phyloP scores from a whole-genome alignment of 1,140 invertebrate genomes.

The Scaptodrosophila lebanonensis region DNA sequence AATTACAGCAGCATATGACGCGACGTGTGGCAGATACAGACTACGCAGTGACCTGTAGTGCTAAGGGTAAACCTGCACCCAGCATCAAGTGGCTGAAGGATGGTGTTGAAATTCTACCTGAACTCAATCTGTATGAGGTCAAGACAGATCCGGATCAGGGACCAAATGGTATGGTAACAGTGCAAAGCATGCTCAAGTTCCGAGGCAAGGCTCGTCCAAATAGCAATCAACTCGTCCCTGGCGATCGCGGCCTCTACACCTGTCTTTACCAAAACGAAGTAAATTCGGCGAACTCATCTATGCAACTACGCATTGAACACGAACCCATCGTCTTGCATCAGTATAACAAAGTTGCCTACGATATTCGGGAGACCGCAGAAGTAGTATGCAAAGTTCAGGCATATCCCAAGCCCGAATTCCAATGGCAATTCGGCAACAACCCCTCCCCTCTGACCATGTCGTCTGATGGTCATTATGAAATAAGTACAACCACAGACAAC shows the following conservation, averaged over 20 bases:
- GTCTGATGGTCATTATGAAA: slow-evolving; percentile 91
- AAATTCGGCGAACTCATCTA: slow-evolving; percentile 88
- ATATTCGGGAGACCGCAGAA: slow-evolving; percentile 88
- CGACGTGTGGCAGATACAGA: slow-evolving; percentile 88
- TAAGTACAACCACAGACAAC: slow-evolving; percentile 86
- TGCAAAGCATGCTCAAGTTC: slow-evolving; percentile 90
- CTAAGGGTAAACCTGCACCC: slow-evolving; percentile 91
- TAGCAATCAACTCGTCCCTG: slow-evolving; percentile 86
- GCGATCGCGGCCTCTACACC: slow-evolving; percentile 90
- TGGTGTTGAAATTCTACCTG: slow-evolving; percentile 85
- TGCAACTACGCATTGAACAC: slow-evolving; percentile 94
- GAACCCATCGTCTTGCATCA: slow-evolving; percentile 90
- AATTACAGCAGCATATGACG: slow-evolving; percentile 89
- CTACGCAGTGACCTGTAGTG: slow-evolving; percentile 88
- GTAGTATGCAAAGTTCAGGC: slow-evolving; percentile 93
- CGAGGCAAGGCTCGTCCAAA: slow-evolving; percentile 85
- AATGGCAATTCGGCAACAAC: slow-evolving; percentile 90
- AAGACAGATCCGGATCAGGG: slow-evolving; percentile 86
- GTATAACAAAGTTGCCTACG: slow-evolving; percentile 92
- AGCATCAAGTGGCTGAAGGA: slow-evolving; percentile 92
- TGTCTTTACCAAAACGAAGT: slow-evolving; percentile 94
- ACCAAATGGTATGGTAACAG: slow-evolving; percentile 86
- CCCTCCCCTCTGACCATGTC: slow-evolving; percentile 84
- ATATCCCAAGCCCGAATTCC: slow-evolving; percentile 93
- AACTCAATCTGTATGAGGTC: slow-evolving; percentile 87